Evolutionary conservation across 1,140 invertebrate genomes (phyloP).

Genomic region (Triops longicaudatus): DNA sequence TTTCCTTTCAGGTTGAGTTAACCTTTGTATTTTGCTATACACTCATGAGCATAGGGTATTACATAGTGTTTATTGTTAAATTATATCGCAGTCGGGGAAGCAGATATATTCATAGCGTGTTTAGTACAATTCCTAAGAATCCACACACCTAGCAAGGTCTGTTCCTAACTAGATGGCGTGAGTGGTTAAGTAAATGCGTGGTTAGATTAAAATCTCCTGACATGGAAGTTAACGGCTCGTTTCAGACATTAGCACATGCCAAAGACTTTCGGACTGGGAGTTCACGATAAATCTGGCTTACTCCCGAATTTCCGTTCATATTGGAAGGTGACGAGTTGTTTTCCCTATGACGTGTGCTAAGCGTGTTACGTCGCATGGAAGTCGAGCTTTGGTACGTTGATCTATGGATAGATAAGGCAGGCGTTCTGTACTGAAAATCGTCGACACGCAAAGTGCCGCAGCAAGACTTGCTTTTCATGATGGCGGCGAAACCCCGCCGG

Average conservation of each 20-base stretch:
- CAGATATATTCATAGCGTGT: no score
- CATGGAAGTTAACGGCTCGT: neutral
- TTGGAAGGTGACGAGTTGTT: neutral
- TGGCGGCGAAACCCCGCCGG: constrained; percentile 79
- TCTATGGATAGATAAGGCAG: neutral
- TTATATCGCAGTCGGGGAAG: no score
- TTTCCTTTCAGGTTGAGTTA: no score
- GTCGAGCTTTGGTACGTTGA: neutral
- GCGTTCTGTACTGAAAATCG: constrained; percentile 39
- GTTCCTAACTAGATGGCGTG: no score
- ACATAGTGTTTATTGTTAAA: no score
- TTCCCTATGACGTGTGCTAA: neutral
- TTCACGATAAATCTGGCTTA: neutral
- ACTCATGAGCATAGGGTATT: no score
- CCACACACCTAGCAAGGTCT: no score
- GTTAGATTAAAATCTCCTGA: no score
- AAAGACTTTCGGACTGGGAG: neutral
- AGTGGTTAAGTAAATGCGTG: no score
- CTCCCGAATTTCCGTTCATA: neutral
- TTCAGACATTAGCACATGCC: neutral
- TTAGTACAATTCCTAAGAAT: no score
- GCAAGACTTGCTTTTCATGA: constrained; percentile 71
- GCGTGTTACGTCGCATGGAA: neutral
- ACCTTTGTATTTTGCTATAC: no score
- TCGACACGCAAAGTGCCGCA: constrained; percentile 72